These are phyloP conservation scores for Gambusia affinis DNA, from an alignment of 2,113 vertebrate genomes.

Conservation along the genomic window DNA sequence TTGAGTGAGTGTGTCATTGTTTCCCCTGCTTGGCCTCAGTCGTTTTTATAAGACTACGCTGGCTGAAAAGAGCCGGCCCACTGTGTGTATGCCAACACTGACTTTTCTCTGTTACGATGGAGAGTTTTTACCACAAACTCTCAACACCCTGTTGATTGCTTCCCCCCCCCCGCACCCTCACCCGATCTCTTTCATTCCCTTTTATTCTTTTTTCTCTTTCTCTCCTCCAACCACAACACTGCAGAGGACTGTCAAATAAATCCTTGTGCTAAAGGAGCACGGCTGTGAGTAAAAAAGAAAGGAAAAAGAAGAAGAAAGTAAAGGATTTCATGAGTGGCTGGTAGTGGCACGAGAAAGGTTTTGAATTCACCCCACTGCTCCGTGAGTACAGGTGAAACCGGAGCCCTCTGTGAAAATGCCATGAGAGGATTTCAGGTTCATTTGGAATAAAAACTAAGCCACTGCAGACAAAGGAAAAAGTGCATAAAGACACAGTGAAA, in stretches of 20 bases:
- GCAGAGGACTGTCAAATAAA: slow-evolving; percentile 10
- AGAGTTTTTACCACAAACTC: slow-evolving; percentile 41
- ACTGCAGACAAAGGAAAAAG: slow-evolving; percentile 48
- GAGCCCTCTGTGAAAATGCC: slow-evolving; percentile 60
- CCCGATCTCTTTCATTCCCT: neutral
- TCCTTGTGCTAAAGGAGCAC: slow-evolving; percentile 5
- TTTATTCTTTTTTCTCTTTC: neutral
- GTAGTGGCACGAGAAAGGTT: slow-evolving; percentile 52
- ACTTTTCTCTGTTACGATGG: slow-evolving; percentile 28
- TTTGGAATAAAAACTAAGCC: slow-evolving; percentile 21
- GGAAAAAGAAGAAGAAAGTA: slow-evolving; percentile 5
- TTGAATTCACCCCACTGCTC: slow-evolving; percentile 50
- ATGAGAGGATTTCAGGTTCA: slow-evolving; percentile 63
- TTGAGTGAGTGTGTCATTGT: slow-evolving; percentile 18
- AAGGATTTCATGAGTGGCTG: slow-evolving; percentile 3
- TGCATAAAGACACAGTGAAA: slow-evolving; percentile 31
- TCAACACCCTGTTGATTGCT: slow-evolving; percentile 42
- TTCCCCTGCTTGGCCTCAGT: slow-evolving; percentile 26
- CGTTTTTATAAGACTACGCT: slow-evolving; percentile 14
- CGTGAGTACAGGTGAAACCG: slow-evolving; percentile 63
- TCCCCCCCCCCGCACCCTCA: neutral
- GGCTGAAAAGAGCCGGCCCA: slow-evolving; percentile 23
- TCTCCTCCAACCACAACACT: slow-evolving; percentile 18
- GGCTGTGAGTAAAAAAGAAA: slow-evolving; percentile 10
- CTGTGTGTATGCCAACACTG: slow-evolving; percentile 1